These are phyloP conservation scores for Pyrochroa serraticornis DNA, from an alignment of 2,888 invertebrate species.

Conservation along the genomic window DNA sequence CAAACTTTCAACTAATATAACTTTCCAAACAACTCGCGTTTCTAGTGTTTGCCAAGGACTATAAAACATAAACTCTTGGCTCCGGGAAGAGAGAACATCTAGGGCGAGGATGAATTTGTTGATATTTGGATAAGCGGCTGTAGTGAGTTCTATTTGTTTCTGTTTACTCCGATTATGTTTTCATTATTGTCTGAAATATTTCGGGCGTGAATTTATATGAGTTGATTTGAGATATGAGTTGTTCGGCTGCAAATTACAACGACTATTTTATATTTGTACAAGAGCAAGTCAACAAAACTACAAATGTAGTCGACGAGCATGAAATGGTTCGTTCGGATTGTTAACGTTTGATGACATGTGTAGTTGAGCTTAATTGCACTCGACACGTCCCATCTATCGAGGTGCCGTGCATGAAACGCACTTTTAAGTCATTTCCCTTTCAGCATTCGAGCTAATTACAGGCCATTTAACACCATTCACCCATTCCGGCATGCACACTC, in stretches of 20 bases:
- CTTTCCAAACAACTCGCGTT: constrained; percentile 43
- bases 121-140: neutral
- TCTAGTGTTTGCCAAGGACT: constrained; percentile 29
- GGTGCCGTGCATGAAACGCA: neutral
- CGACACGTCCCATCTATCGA: constrained; percentile 37
- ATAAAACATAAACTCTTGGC: constrained; percentile 22
- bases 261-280: constrained; percentile 28
- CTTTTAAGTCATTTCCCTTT: neutral
- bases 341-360: constrained; percentile 38
- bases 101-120: neutral
- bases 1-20: constrained; percentile 42
- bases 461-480: too few species aligned
- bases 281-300: constrained; percentile 38
- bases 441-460: too few species aligned
- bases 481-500: too few species aligned
- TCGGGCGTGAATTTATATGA: constrained; percentile 5
- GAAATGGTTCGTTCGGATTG: constrained; percentile 34
- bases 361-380: constrained; percentile 46
- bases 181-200: constrained; percentile 4
- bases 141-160: neutral
- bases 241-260: constrained; percentile 27
- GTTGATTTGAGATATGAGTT: neutral
- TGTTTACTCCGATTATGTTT: neutral
- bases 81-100: neutral
- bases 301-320: constrained; percentile 34